Evolutionary conservation across 2,797 vertebrate species (phyloP).

Genomic region (Sciaenops ocellatus): DNA sequence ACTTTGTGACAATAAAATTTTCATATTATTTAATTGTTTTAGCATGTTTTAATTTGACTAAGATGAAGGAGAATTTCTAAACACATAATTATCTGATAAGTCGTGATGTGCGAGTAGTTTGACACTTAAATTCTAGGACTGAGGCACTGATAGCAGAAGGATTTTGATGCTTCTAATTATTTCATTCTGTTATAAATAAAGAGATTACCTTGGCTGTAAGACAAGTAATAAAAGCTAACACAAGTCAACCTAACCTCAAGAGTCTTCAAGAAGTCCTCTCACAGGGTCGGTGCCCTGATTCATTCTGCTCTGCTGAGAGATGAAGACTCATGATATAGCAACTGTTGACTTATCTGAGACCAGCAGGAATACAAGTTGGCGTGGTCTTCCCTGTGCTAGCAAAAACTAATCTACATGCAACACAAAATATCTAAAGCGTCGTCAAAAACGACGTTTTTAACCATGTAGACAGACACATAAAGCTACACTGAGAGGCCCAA

Average conservation of each 20-base stretch:
- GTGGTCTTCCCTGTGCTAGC: background rate
- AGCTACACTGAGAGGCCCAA: too few relatives aligned
- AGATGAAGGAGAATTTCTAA: too few relatives aligned
- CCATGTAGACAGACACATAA: too few relatives aligned
- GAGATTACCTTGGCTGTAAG: background rate
- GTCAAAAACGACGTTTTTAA: too few relatives aligned
- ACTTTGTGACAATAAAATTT: background rate
- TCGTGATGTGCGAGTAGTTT: background rate
- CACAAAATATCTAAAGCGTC: too few relatives aligned
- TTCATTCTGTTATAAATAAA: too few relatives aligned
- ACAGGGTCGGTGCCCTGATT: background rate
- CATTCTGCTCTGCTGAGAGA: background rate
- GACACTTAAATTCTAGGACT: background rate
- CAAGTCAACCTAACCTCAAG: background rate
- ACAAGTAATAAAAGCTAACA: background rate
- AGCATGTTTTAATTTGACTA: too few relatives aligned
- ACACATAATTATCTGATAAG: too few relatives aligned
- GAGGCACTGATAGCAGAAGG: constrained; percentile 3
- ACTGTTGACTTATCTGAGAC: constrained; percentile 20
- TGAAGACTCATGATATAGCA: background rate
- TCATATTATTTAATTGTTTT: background rate
- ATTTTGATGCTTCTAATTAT: background rate
- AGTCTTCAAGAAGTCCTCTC: background rate
- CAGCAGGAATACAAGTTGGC: background rate
- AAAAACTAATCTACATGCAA: background rate